Percentiles rank a stretch among this genome's conserved stretches.
Conservation (phyloP, 2,888 invertebrate genomes). For the Odontocerum albicorne region DNA sequence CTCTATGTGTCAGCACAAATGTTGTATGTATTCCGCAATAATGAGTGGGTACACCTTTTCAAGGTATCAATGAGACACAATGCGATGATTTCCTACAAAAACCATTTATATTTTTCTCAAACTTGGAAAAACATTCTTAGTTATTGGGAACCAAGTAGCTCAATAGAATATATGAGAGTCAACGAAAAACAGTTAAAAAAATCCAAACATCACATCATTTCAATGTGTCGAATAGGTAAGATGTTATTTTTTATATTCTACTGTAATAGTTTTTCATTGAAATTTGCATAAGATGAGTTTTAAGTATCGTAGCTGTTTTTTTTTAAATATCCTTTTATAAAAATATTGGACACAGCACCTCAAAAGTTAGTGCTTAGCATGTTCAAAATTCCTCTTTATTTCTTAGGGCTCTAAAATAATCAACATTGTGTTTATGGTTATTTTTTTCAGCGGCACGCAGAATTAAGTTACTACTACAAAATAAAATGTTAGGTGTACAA, state of each 20-base stretch:
- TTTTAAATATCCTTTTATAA: too few relatives aligned
- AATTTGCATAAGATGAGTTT: too few relatives aligned
- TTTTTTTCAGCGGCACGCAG: too few relatives aligned
- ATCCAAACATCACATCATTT: slow-evolving; percentile 17
- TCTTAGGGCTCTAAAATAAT: too few relatives aligned
- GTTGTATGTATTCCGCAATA: slow-evolving; percentile 27
- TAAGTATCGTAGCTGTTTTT: too few relatives aligned
- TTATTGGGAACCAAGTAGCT: slow-evolving; percentile 16
- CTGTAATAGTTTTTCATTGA: too few relatives aligned
- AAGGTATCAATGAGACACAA: slow-evolving; percentile 18
- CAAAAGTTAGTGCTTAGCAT: too few relatives aligned
- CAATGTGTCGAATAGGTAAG: slow-evolving; percentile 28
- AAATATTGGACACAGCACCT: too few relatives aligned
- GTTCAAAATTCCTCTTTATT: too few relatives aligned
- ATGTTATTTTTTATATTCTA: not conserved
- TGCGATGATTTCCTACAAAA: slow-evolving; percentile 21
- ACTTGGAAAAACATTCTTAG: slow-evolving; percentile 24
- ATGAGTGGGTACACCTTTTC: slow-evolving; percentile 24
- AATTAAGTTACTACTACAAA: too few relatives aligned
- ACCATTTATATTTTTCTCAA: slow-evolving; percentile 25
- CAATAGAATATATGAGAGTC: slow-evolving; percentile 14
- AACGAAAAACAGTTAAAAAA: slow-evolving; percentile 14
- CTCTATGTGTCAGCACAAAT: slow-evolving; percentile 29
- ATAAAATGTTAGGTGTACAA: too few relatives aligned
- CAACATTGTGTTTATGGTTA: too few relatives aligned